Base-by-base conservation (phyloP, 1,140 invertebrate genomes). In the Drosophila nikananu region DNA sequence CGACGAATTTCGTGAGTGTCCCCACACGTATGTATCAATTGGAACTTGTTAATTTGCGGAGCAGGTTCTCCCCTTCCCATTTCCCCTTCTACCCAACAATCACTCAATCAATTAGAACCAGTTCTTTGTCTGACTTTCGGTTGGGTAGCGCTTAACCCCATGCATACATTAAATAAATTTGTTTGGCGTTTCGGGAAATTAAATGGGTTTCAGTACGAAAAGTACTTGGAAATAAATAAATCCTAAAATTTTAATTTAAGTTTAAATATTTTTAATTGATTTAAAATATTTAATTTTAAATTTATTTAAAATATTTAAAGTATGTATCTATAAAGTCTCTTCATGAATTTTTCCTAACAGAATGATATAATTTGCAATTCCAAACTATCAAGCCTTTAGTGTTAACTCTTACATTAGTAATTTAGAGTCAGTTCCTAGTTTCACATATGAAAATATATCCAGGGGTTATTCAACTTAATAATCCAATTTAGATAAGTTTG, bases 31-130 rank as follows among this genome's bases (percentile, higher is more conserved):
- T 70, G 75, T 68, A 66, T 86, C 83, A 86, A 86, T 86, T 84
- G 82, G 71, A 81, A 86, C 83, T 86, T 86, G 82, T 86, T 86
- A 86, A 86, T 86, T 86, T 64, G 79, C 51, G 62, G 82, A 79
- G 67, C 83, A 86, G 74, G 82, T 84, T 83, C 77, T 55, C 59
- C 75, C 73, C 52, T 59, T 62, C 68, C 52, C 70, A 70, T 58
- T 68, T 37, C 51, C 37, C 7, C 48, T 15, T 23, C 30, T 32
- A 27, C 10, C 48, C 19, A 21, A 21, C 52, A 72, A 72, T 72
- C 66, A 42, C 52, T 72, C 70, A 73, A 73, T 73, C 67, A 73
- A 73, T 73, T 73, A 73, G 70, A 73, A 73, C 70, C 70, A 73
- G 70, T 73, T 73, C 51, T 59, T 72, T 59, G 68, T 49, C 42